Evolutionary conservation across 2,113 vertebrate species (phyloP), one percentile per base, ranked within the genome.

Genomic region (Syngnathus typhle): DNA sequence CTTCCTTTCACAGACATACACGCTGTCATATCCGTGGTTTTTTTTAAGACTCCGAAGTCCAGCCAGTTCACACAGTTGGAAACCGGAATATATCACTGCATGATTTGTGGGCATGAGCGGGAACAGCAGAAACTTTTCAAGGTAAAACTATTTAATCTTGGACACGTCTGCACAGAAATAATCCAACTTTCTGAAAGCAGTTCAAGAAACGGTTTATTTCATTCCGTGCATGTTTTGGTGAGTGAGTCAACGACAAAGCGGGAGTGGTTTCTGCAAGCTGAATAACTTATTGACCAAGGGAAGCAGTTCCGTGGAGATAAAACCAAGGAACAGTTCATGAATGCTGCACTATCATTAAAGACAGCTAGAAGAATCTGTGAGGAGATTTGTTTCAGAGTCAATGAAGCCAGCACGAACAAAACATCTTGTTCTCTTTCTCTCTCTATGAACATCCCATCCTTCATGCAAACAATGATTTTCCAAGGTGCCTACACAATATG

Each of bases 121-220:
- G 41, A 55, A 13, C 3, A 59, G 27, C 27, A 5, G 0, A 6
- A 72, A 18, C 37, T 3, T 2, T 23, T 68, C 13, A 68, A 81
- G 84, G 87, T 86, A 80, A 77, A 81, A 21, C 37, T 64, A 3
- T 60, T 76, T 41, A 5, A 70, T 41, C 13, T 13, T 32, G 67
- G 32, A 56, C 15, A 55, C 7, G 51, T 32, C 39, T 71, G 0
- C 55, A 10, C 2, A 6, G 1, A 55, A 47, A 61, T 7, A 49
- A 32, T 11, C 23, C 0, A 37, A 39, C 16, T 13, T 59, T 56
- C 59, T 36, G 41, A 11, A 15, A 7, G 16, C 15, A 51, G 46
- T 55, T 39, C 27, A 51, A 64, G 32, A 71, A 6, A 67, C 37
- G n/a, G n/a, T n/a, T 19, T 47, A 9, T 61, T n/a, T 61, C 19